Percentiles rank a stretch among this genome's conserved stretches.
Conservation (phyloP, 2,888 invertebrate species). For the Drosophila merina region DNA sequence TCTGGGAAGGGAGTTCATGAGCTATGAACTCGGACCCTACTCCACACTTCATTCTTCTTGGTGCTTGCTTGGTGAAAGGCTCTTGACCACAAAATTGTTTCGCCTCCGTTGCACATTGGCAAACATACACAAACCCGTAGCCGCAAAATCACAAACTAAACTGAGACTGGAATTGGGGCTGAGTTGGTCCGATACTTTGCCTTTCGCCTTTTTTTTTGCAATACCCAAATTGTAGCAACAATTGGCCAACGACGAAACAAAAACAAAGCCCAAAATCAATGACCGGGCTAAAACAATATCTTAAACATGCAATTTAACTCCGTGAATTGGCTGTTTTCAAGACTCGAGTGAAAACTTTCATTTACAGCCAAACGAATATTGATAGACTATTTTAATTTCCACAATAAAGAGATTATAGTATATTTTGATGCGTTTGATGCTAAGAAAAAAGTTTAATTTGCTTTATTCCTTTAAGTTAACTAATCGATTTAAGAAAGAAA, state of each 20-base stretch:
- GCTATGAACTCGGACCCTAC: conserved; percentile 37
- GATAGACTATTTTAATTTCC: not conserved
- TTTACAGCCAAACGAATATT: not conserved
- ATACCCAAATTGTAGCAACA: conserved; percentile 61
- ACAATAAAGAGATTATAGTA: not conserved
- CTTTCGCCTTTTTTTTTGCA: conserved; percentile 42
- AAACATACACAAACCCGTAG: conserved; percentile 18
- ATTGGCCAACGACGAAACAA: conserved; percentile 48
- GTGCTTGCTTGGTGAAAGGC: conserved; percentile 45
- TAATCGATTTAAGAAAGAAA: not conserved
- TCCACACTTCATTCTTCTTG: conserved; percentile 18
- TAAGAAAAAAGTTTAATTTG: not conserved
- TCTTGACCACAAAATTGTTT: conserved; percentile 48
- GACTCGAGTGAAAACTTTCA: not conserved
- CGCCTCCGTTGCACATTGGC: conserved; percentile 26
- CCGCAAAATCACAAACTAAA: conserved; percentile 31
- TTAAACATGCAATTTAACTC: conserved; percentile 27
- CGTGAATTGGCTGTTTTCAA: not conserved
- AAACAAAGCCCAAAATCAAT: conserved; percentile 30
- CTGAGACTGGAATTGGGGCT: conserved; percentile 14
- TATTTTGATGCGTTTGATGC: not conserved
- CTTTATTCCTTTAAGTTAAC: not conserved
- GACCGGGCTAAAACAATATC: conserved; percentile 10
- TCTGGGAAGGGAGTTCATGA: conserved; percentile 35
- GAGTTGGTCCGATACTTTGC: conserved; percentile 18